Evolutionary conservation across 1,140 invertebrate genomes (phyloP).

Genomic region (Drosophila kikkawai): DNA sequence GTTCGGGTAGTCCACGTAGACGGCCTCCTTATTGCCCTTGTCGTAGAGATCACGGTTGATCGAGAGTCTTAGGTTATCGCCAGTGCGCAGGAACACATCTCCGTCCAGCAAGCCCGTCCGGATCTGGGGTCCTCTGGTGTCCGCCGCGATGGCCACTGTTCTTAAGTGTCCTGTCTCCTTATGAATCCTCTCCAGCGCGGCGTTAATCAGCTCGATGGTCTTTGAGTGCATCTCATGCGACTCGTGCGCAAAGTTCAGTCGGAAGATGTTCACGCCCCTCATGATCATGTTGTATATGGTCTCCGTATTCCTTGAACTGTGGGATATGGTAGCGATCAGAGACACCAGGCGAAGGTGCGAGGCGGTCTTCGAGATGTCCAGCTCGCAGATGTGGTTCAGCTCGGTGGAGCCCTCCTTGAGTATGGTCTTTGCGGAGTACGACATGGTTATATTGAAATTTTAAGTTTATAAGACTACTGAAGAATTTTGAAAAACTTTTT

Average conservation of each 20-base stretch:
- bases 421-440: constrained; percentile 29
- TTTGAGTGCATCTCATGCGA: constrained; percentile 97
- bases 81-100: constrained; percentile 91
- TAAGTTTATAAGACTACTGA: not conserved
- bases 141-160: constrained; percentile 90
- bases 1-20: constrained; percentile 96
- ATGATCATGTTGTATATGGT: constrained; percentile 97
- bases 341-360: constrained; percentile 94
- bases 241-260: constrained; percentile 98
- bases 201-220: constrained; percentile 94
- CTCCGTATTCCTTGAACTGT: constrained; percentile 92
- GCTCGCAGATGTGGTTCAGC: constrained; percentile 95
- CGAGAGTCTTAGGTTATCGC: constrained; percentile 93
- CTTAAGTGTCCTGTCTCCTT: constrained; percentile 88
- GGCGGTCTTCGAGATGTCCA: constrained; percentile 95
- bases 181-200: constrained; percentile 92
- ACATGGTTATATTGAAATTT: constrained; percentile 20
- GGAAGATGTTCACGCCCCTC: constrained; percentile 98
- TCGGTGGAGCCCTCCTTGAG: constrained; percentile 87
- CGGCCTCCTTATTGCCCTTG: constrained; percentile 90
- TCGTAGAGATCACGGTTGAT: constrained; percentile 93
- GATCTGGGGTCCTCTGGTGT: constrained; percentile 99
- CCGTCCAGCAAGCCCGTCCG: constrained; percentile 96
- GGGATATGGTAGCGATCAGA: constrained; percentile 99
- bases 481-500: not conserved